phyloP scores from a whole-genome alignment of 2,113 vertebrate genomes.

The Gadus macrocephalus region DNA sequence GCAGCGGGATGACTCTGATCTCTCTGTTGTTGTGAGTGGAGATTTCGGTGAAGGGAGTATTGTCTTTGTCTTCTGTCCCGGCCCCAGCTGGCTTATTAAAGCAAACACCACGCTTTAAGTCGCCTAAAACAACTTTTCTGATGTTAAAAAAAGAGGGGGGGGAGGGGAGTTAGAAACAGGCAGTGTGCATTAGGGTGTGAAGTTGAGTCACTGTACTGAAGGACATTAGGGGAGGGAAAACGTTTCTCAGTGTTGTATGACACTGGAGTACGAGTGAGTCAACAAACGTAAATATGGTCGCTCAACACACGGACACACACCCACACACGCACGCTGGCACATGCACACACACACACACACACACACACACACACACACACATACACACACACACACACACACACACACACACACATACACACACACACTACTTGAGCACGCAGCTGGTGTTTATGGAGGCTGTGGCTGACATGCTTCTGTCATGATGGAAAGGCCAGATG shows the following conservation, averaged over 20 bases:
- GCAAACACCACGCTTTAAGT: slow-evolving; percentile 18
- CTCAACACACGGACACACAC: slow-evolving; percentile 2
- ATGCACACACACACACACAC: not conserved
- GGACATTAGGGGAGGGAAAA: slow-evolving; percentile 1
- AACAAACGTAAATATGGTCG: slow-evolving; percentile 10
- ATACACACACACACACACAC: not conserved
- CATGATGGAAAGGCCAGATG: slow-evolving; percentile 47
- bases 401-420: not conserved
- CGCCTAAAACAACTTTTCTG: slow-evolving; percentile 11
- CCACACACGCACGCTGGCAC: not conserved
- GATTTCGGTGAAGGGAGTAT: slow-evolving; percentile 28
- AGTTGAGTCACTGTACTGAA: not conserved
- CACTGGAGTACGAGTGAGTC: not conserved
- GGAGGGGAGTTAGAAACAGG: not conserved
- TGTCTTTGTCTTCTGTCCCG: slow-evolving; percentile 21
- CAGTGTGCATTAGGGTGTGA: not conserved
- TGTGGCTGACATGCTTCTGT: slow-evolving; percentile 29
- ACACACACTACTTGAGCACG: not conserved
- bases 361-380: not conserved
- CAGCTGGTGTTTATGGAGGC: slow-evolving; percentile 25
- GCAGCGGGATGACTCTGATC: slow-evolving; percentile 28
- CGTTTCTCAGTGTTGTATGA: slow-evolving; percentile 14
- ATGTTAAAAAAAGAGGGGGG: not conserved
- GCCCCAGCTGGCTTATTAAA: slow-evolving; percentile 17
- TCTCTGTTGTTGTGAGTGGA: slow-evolving; percentile 35